phyloP scores from a whole-genome alignment of 2,797 vertebrate genomes.

The Mionectes olivaceus region DNA sequence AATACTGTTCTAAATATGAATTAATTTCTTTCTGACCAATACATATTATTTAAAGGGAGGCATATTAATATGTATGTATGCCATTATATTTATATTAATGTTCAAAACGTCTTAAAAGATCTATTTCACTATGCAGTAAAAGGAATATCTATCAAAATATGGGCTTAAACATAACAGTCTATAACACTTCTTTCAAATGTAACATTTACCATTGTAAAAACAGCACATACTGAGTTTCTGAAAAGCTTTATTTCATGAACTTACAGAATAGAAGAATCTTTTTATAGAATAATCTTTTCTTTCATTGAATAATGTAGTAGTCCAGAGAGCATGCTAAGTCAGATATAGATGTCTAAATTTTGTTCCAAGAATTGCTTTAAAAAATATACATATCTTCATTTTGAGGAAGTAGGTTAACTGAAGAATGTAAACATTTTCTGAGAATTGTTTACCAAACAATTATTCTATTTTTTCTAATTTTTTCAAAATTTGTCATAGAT shows the following conservation, averaged over 20 bases:
- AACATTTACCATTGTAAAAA: not conserved
- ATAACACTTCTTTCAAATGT: not conserved
- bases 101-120: not conserved
- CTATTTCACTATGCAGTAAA: not conserved
- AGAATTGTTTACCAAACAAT: not conserved
- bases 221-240: not conserved
- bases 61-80: not conserved
- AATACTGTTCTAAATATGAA: not conserved
- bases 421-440: not conserved
- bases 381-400: not conserved
- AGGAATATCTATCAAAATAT: not conserved
- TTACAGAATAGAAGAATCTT: not conserved
- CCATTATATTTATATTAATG: not conserved
- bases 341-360: not conserved
- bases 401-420: not conserved
- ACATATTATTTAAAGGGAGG: not conserved
- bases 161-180: not conserved
- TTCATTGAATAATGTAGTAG: not conserved
- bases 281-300: not conserved
- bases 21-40: not conserved
- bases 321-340: not conserved
- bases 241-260: not conserved
- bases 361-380: not conserved
- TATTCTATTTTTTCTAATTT: not conserved
- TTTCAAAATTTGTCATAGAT: not conserved